phyloP scores from a whole-genome alignment of 2,113 vertebrate species.

The Saguinus midas region DNA sequence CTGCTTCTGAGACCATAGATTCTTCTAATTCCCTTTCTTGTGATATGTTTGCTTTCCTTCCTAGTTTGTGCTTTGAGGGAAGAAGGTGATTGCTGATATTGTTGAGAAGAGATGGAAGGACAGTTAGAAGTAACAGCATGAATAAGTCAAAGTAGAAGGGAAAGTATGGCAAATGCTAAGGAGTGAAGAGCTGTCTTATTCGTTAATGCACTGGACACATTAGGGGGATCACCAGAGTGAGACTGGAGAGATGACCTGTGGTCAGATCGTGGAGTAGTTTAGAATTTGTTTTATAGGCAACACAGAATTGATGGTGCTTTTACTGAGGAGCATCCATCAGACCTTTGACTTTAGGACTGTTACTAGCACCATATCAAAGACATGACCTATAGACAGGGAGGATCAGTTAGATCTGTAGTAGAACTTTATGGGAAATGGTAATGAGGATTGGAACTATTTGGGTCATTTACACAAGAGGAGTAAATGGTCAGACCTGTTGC shows the following conservation, averaged over 20 bases:
- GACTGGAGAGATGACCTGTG: background rate
- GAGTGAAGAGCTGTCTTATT: background rate
- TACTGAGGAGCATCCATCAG: background rate
- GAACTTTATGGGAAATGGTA: background rate
- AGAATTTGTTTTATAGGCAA: slow-evolving; percentile 25
- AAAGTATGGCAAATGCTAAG: background rate
- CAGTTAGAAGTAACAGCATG: background rate
- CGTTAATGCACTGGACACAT: background rate
- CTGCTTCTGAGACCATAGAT: background rate
- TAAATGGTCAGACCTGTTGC: slow-evolving; percentile 1
- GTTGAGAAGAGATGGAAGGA: background rate
- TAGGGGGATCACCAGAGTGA: background rate
- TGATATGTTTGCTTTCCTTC: background rate
- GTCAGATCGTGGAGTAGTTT: background rate
- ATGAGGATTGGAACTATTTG: background rate
- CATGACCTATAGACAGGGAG: background rate
- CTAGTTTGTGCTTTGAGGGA: background rate
- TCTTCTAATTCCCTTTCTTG: background rate
- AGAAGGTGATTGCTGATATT: background rate
- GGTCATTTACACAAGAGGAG: background rate
- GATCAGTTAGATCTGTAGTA: background rate
- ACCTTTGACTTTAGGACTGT: slow-evolving; percentile 17
- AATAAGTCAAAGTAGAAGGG: background rate
- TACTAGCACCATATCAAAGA: background rate
- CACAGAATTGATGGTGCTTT: background rate